phyloP scores from a whole-genome alignment of 2,113 vertebrate species.

The Agapornis roseicollis region DNA sequence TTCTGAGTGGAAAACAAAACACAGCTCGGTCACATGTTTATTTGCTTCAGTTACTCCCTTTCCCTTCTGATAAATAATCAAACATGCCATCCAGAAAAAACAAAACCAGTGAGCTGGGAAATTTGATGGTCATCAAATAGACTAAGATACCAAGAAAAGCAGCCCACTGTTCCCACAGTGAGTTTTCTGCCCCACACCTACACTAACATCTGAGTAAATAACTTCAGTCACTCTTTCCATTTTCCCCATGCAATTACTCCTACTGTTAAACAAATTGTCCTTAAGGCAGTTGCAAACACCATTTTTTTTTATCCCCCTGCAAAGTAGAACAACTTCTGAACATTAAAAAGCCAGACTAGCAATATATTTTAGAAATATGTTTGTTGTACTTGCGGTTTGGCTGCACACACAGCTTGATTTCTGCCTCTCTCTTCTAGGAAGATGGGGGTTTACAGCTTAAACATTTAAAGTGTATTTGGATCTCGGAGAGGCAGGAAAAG shows the following conservation, averaged over 20 bases:
- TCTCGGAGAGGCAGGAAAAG: slow-evolving; percentile 56
- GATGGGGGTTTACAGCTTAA: slow-evolving; percentile 43
- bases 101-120: slow-evolving; percentile 84
- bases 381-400: slow-evolving; percentile 58
- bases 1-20: slow-evolving; percentile 95
- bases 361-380: slow-evolving; percentile 63
- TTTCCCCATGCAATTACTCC: slow-evolving; percentile 89
- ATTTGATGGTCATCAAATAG: slow-evolving; percentile 87
- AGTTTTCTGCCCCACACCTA: slow-evolving; percentile 91
- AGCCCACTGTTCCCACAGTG: slow-evolving; percentile 90
- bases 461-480: slow-evolving; percentile 58
- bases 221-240: slow-evolving; percentile 94
- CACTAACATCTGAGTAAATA: slow-evolving; percentile 98
- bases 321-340: slow-evolving; percentile 76
- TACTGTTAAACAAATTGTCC: slow-evolving; percentile 93
- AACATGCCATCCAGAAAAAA: slow-evolving; percentile 97
- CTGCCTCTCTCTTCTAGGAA: slow-evolving; percentile 43
- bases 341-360: slow-evolving; percentile 63
- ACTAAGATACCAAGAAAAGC: slow-evolving; percentile 90
- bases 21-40: slow-evolving; percentile 91
- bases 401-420: slow-evolving; percentile 47
- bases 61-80: slow-evolving; percentile 98
- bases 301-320: slow-evolving; percentile 54
- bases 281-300: slow-evolving; percentile 78
- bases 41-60: slow-evolving; percentile 92